phyloP scores from a whole-genome alignment of 2,797 vertebrate genomes.

The Chrosomus eos region DNA sequence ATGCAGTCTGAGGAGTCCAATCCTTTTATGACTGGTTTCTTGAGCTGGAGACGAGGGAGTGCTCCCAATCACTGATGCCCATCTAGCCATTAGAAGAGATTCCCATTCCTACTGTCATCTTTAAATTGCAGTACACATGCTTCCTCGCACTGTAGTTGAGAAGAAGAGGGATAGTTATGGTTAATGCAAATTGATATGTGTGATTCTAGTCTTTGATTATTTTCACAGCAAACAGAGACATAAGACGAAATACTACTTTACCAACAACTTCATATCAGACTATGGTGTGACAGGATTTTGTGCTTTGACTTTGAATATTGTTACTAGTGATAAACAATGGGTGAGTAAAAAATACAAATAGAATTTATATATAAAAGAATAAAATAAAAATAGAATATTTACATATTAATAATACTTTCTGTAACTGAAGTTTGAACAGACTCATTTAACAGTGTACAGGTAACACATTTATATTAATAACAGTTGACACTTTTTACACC shows the following conservation, averaged over 20 bases:
- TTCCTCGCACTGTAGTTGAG: conserved; percentile 21
- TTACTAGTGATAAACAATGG: background rate
- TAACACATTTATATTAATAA: background rate
- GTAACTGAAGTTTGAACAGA: background rate
- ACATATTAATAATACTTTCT: background rate
- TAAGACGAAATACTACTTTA: background rate
- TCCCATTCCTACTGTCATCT: conserved; percentile 27
- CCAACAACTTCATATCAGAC: conserved; percentile 8
- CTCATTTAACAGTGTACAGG: background rate
- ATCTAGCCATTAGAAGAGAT: conserved; percentile 46
- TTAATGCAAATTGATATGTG: conserved; percentile 25
- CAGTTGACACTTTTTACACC: background rate
- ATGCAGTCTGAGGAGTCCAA: conserved; percentile 48
- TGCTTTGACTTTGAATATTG: background rate
- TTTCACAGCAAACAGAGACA: conserved; percentile 38
- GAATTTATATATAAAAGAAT: background rate
- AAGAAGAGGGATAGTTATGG: conserved; percentile 35
- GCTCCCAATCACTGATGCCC: conserved; percentile 57
- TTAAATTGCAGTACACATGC: conserved; percentile 39
- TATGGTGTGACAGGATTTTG: background rate
- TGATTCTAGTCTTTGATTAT: conserved; percentile 29
- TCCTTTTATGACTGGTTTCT: conserved; percentile 63
- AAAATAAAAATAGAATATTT: background rate
- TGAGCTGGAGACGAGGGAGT: conserved; percentile 56
- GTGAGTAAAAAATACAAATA: background rate